A percentile compares a stretch with the other conserved stretches of the same genome.
phyloP scores from a whole-genome alignment of 1,140 invertebrate species.

The Acromyrmex heyeri region DNA sequence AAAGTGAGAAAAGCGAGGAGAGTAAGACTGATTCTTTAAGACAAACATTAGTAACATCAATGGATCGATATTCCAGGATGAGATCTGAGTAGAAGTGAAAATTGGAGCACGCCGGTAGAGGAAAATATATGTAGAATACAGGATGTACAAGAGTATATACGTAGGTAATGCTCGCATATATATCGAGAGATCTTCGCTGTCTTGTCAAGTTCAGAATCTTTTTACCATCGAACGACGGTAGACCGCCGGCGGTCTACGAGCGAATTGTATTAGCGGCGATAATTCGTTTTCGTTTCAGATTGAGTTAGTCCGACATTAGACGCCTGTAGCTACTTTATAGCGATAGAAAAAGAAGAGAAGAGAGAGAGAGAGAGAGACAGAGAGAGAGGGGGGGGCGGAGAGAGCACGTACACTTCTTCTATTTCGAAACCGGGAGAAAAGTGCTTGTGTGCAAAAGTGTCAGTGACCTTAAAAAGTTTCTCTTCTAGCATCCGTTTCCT shows the following conservation, averaged over 20 bases:
- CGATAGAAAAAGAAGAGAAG: too few species aligned
- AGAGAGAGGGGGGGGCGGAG: background rate
- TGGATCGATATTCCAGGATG: slow-evolving; percentile 12
- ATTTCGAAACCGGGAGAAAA: slow-evolving; percentile 12
- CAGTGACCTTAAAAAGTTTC: slow-evolving; percentile 13
- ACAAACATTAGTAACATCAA: background rate
- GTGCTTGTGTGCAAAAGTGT: slow-evolving; percentile 16
- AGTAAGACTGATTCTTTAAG: background rate
- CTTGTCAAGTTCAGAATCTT: slow-evolving; percentile 37
- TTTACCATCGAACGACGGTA: slow-evolving; percentile 36
- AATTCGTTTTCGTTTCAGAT: slow-evolving; percentile 69
- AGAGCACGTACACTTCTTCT: background rate
- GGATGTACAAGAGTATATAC: background rate
- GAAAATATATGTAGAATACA: background rate
- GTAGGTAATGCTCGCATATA: background rate
- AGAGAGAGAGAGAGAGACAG: background rate
- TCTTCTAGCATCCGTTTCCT: background rate
- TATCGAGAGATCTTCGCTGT: slow-evolving; percentile 47
- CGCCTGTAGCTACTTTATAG: slow-evolving; percentile 26
- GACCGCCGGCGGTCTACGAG: slow-evolving; percentile 22
- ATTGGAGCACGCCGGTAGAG: background rate
- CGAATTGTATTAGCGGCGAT: slow-evolving; percentile 66
- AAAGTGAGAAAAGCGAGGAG: background rate
- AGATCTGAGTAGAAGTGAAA: slow-evolving; percentile 38
- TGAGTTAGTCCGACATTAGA: slow-evolving; percentile 66